Evolutionary conservation across 2,113 vertebrate species (phyloP).

Genomic region (Tachycineta bicolor): DNA sequence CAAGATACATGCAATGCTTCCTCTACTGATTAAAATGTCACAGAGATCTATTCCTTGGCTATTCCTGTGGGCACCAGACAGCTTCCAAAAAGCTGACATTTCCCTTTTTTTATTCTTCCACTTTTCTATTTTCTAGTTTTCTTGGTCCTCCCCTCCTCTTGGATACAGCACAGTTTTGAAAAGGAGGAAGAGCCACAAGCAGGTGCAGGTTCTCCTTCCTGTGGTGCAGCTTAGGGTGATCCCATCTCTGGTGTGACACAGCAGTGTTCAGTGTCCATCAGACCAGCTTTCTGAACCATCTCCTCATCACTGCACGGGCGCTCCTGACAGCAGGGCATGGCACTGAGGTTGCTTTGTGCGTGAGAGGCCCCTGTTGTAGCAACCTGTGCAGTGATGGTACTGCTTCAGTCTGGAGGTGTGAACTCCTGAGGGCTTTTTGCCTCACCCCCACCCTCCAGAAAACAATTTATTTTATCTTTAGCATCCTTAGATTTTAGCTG

Average conservation of each 20-base stretch:
- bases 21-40: background rate
- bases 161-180: background rate
- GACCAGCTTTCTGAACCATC: background rate
- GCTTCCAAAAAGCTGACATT: background rate
- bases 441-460: background rate
- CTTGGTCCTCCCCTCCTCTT: background rate
- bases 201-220: background rate
- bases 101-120: background rate
- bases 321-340: fast-evolving
- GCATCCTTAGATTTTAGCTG: background rate
- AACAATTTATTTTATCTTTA: background rate
- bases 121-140: background rate
- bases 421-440: background rate
- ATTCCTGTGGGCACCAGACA: background rate
- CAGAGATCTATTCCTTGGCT: background rate
- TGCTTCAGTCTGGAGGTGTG: background rate
- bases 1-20: background rate
- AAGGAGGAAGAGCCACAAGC: background rate
- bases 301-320: fast-evolving
- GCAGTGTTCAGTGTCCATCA: background rate
- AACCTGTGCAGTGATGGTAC: background rate
- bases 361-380: background rate
- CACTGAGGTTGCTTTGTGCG: fast-evolving
- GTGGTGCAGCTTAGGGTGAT: background rate
- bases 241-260: fast-evolving